Evolutionary conservation across 2,888 invertebrate species (phyloP).

Genomic region (Tenthredo scrophulariae): DNA sequence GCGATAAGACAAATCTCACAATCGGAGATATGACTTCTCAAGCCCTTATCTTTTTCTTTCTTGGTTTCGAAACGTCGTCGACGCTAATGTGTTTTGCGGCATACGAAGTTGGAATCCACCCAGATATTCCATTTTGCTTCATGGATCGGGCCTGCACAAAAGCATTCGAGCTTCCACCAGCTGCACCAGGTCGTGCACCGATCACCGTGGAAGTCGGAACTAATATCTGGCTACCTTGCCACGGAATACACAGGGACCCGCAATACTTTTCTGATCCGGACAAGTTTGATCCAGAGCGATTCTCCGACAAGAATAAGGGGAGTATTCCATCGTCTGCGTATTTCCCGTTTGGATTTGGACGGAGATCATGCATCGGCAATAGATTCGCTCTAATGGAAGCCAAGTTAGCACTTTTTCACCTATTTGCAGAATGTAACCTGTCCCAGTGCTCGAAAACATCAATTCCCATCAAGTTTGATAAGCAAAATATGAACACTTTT

Average conservation of each 20-base stretch:
- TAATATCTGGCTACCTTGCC: constrained; percentile 70
- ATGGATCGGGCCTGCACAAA: constrained; percentile 71
- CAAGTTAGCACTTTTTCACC: constrained; percentile 64
- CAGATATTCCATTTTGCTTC: constrained; percentile 63
- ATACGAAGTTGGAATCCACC: constrained; percentile 66
- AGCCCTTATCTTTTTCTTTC: constrained; percentile 75
- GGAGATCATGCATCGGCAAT: constrained; percentile 69
- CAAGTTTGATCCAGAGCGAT: constrained; percentile 76
- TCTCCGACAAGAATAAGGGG: constrained; percentile 70
- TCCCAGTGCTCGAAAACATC: constrained; percentile 61
- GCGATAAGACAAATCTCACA: constrained; percentile 61
- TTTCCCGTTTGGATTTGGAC: constrained; percentile 69
- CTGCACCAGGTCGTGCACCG: constrained; percentile 68
- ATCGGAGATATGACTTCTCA: constrained; percentile 78
- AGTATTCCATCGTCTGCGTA: constrained; percentile 62
- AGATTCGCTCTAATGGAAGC: constrained; percentile 75
- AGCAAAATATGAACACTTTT: constrained; percentile 56
- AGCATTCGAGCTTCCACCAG: constrained; percentile 71
- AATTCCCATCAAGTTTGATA: constrained; percentile 60
- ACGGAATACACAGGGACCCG: constrained; percentile 74
- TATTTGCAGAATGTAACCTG: constrained; percentile 62
- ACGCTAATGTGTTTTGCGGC: constrained; percentile 67
- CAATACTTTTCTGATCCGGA: constrained; percentile 74
- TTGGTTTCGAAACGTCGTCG: constrained; percentile 71
- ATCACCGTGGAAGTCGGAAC: constrained; percentile 69